phyloP scores from a whole-genome alignment of 2,113 vertebrate species.

The Cepphus grylle region DNA sequence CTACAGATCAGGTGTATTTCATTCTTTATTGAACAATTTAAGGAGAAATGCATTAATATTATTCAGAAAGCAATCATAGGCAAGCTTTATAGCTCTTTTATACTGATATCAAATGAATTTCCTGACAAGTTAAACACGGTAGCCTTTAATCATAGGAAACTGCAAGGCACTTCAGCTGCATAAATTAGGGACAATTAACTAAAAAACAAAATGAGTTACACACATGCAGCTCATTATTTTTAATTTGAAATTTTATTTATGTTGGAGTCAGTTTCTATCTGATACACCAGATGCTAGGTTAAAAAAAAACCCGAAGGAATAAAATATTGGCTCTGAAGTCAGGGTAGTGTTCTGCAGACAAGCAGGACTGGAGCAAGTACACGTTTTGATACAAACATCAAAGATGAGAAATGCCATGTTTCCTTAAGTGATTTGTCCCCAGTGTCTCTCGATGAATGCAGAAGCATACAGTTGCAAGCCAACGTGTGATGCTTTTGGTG shows the following conservation, averaged over 20 bases:
- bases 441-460: background rate
- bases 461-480: background rate
- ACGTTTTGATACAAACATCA: background rate
- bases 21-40: constrained; percentile 60
- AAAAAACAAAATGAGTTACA: constrained; percentile 53
- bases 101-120: constrained; percentile 70
- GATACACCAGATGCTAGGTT: constrained; percentile 46
- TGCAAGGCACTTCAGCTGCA: constrained; percentile 58
- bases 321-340: background rate
- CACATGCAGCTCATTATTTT: constrained; percentile 72
- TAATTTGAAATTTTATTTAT: constrained; percentile 55
- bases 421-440: background rate
- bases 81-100: constrained; percentile 66
- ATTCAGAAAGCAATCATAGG: constrained; percentile 57
- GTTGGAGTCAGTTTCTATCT: constrained; percentile 18
- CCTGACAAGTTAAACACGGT: constrained; percentile 62
- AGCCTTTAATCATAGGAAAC: constrained; percentile 73
- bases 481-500: background rate
- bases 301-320: background rate
- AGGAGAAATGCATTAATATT: constrained; percentile 60
- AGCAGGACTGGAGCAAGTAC: background rate
- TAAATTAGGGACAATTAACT: constrained; percentile 73
- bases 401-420: background rate
- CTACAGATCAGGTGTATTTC: constrained; percentile 53
- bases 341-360: background rate